A percentile compares a stretch with the other conserved stretches of the same genome.
Conservation (phyloP, 2,888 invertebrate genomes). For the Drosophila picticornis region DNA sequence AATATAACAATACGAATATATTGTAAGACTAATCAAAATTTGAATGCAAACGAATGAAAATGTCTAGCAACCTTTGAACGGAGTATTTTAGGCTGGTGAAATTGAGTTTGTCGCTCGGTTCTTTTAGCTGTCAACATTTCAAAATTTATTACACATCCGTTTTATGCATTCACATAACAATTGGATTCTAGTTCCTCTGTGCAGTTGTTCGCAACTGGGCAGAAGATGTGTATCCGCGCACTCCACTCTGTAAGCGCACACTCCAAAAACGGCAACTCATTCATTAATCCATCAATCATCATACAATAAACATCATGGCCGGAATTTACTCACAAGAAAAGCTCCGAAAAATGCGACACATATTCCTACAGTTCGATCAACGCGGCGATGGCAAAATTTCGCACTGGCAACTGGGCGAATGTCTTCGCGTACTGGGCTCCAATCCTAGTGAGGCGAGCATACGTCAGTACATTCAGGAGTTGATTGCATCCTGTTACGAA, state of each 20-base stretch:
- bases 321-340: constrained; percentile 12
- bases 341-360: constrained; percentile 35
- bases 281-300: constrained; percentile 26
- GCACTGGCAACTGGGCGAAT: constrained; percentile 52
- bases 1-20: background rate
- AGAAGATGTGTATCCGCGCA: constrained; percentile 44
- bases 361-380: constrained; percentile 38
- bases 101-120: constrained; percentile 5
- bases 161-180: constrained; percentile 45
- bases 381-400: constrained; percentile 57
- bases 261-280: constrained; percentile 4
- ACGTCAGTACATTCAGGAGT: constrained; percentile 20
- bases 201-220: constrained; percentile 34
- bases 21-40: background rate
- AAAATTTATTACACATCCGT: constrained; percentile 48
- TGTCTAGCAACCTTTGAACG: background rate
- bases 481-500: constrained; percentile 21
- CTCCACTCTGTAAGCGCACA: constrained; percentile 9
- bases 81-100: background rate
- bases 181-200: constrained; percentile 27
- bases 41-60: background rate
- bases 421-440: constrained; percentile 54
- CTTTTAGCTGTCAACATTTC: constrained; percentile 69
- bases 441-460: constrained; percentile 61
- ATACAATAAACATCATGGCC: constrained; percentile 38